Evolutionary conservation across 2,888 invertebrate genomes (phyloP).

Genomic region (Caenorhabditis panamensis): DNA sequence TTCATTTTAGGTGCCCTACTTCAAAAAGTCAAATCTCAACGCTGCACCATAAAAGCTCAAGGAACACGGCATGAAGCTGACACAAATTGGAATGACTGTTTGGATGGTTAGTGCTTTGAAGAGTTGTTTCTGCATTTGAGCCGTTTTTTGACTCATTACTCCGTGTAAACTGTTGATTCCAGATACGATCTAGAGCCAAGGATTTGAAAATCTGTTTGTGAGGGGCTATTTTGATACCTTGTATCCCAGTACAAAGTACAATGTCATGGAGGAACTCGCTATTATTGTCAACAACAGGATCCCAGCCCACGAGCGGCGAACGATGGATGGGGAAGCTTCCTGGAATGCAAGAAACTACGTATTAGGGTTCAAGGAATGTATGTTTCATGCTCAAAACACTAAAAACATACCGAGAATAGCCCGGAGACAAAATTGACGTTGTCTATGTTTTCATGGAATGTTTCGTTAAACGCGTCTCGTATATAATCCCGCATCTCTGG

Average conservation of each 20-base stretch:
- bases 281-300: not conserved
- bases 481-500: conserved; percentile 24
- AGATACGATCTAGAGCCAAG: no score
- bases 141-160: conserved; percentile 13
- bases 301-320: not conserved
- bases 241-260: not conserved
- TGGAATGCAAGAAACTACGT: no score
- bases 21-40: conserved; percentile 12
- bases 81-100: conserved; percentile 28
- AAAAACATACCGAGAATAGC: conserved; percentile 20
- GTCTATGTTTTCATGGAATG: conserved; percentile 8
- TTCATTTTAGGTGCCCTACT: conserved; percentile 9
- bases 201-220: no score
- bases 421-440: conserved; percentile 15
- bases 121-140: conserved; percentile 24
- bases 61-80: conserved; percentile 27
- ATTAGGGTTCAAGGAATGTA: no score
- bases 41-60: conserved; percentile 25
- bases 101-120: no score
- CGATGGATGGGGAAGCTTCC: not conserved
- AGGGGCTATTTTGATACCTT: no score
- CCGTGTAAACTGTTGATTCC: not conserved
- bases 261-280: not conserved
- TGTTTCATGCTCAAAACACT: no score
- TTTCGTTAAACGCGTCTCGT: not conserved